Evolutionary conservation across 2,888 invertebrate species (phyloP).

Genomic region (Chouioia cunea): DNA sequence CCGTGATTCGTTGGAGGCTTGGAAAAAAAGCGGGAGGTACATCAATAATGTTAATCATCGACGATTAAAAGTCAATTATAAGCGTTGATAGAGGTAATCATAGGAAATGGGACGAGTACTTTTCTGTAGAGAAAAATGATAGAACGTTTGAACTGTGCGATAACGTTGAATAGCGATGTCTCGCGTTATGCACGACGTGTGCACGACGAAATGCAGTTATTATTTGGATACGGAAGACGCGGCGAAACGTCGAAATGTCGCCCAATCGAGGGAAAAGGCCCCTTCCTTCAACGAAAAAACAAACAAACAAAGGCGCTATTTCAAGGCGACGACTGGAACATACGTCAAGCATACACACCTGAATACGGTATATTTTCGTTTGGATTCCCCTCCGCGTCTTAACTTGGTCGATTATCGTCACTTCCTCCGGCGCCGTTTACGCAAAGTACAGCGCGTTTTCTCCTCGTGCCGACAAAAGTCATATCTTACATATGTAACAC

Average conservation of each 20-base stretch:
- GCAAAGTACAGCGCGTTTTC: constrained; percentile 25
- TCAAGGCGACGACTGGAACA: constrained; percentile 29
- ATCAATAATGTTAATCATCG: constrained; percentile 3
- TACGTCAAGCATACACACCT: constrained; percentile 23
- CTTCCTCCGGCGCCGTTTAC: constrained; percentile 28
- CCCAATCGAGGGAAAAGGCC: no score
- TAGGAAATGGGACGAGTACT: constrained; percentile 2
- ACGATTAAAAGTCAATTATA: constrained; percentile 25
- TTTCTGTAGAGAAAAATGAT: no score
- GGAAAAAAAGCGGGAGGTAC: background rate
- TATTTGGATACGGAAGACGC: no score
- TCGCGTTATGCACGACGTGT: no score
- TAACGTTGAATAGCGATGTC: no score
- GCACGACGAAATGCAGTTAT: no score
- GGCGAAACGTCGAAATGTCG: no score
- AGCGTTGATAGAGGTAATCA: background rate
- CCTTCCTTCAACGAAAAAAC: background rate
- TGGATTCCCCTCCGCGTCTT: constrained; percentile 20
- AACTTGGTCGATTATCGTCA: constrained; percentile 35
- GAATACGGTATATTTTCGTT: constrained; percentile 37
- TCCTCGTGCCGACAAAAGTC: constrained; percentile 1
- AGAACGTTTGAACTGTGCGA: no score
- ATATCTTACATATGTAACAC: background rate
- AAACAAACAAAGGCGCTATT: constrained; percentile 15
- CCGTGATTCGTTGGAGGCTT: background rate